Percentiles rank a stretch among this genome's conserved stretches.
phyloP scores from a whole-genome alignment of 2,797 vertebrate genomes.

The Taeniopygia guttata region DNA sequence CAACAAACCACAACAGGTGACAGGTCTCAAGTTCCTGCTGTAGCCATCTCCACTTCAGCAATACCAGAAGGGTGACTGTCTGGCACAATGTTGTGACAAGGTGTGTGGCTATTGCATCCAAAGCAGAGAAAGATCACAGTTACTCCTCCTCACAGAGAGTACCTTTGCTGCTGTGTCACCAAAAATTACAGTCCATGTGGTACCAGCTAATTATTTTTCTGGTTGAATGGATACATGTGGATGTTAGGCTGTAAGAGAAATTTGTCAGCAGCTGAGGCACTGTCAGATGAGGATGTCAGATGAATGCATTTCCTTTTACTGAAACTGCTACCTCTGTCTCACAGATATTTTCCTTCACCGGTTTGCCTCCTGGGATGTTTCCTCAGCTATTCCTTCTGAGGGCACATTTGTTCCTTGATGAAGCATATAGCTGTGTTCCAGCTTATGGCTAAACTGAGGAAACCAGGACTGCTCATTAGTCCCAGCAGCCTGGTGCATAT shows the following conservation, averaged over 20 bases:
- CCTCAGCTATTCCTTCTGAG: not conserved
- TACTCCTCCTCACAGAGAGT: not conserved
- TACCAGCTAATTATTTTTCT: not conserved
- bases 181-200: not conserved
- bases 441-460: not conserved
- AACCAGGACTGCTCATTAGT: not conserved
- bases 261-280: not conserved
- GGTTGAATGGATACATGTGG: not conserved
- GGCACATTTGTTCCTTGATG: not conserved
- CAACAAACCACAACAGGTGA: not conserved
- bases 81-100: not conserved
- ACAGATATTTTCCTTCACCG: not conserved
- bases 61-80: not conserved
- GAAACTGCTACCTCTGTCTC: not conserved
- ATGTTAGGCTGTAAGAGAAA: not conserved
- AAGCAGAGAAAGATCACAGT: not conserved
- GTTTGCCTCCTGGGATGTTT: not conserved
- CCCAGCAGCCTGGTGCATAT: not conserved
- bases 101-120: not conserved
- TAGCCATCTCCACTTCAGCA: not conserved
- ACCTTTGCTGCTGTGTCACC: not conserved
- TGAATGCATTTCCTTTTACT: not conserved
- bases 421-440: not conserved
- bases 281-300: not conserved
- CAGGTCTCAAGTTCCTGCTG: not conserved